phyloP scores from a whole-genome alignment of 2,888 invertebrate species.

The Drosophila merina region DNA sequence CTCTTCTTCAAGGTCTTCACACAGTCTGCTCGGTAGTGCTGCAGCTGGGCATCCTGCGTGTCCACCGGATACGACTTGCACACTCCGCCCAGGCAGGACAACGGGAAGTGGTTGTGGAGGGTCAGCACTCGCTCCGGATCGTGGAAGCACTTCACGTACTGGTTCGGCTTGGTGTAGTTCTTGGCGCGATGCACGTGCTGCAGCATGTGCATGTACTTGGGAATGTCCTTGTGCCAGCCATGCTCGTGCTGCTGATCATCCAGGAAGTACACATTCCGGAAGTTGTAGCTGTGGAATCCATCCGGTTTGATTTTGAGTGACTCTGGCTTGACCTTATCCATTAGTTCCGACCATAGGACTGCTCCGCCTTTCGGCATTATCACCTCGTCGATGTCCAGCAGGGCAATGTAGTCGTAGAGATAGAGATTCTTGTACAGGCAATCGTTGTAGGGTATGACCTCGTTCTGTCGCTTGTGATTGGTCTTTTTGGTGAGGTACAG shows the following conservation, averaged over 20 bases:
- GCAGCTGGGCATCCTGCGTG: slow-evolving; percentile 92
- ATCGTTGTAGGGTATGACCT: slow-evolving; percentile 98
- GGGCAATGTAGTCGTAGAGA: slow-evolving; percentile 94
- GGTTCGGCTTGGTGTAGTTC: slow-evolving; percentile 96
- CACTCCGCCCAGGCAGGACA: slow-evolving; percentile 92
- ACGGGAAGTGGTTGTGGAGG: slow-evolving; percentile 96
- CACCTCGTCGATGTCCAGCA: slow-evolving; percentile 97
- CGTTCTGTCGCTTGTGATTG: slow-evolving; percentile 96
- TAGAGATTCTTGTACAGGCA: slow-evolving; percentile 97
- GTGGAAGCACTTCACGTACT: slow-evolving; percentile 97
- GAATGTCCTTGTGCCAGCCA: slow-evolving; percentile 91
- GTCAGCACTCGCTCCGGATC: slow-evolving; percentile 94
- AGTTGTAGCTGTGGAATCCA: slow-evolving; percentile 89
- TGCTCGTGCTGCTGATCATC: slow-evolving; percentile 93
- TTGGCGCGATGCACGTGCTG: slow-evolving; percentile 95
- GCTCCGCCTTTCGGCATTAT: slow-evolving; percentile 92
- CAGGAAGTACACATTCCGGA: slow-evolving; percentile 95
- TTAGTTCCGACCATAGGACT: slow-evolving; percentile 90
- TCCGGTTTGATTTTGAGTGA: slow-evolving; percentile 87
- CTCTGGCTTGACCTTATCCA: slow-evolving; percentile 89
- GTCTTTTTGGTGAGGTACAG: slow-evolving; percentile 95
- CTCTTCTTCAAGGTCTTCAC: slow-evolving; percentile 93
- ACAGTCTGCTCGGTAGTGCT: slow-evolving; percentile 97
- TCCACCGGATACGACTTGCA: slow-evolving; percentile 94
- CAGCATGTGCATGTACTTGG: slow-evolving; percentile 96